Evolutionary conservation across 2,797 vertebrate species (phyloP), one percentile per base, ranked within the genome.

Genomic region (Micrastur ruficollis): DNA sequence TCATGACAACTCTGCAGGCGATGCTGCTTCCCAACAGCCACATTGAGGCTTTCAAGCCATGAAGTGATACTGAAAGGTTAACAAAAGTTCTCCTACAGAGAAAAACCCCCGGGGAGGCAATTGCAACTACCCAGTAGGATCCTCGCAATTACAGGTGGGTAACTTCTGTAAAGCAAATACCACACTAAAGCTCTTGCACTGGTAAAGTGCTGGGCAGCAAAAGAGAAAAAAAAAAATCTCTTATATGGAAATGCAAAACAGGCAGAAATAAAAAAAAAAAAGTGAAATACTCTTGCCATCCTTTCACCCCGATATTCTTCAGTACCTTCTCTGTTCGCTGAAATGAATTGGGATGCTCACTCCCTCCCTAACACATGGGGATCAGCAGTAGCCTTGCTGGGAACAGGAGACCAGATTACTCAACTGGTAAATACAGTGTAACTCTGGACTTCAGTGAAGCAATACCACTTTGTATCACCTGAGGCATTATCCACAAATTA

Each of bases 1-100:
- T 92, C 82, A 81, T 83, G 81, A 95, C 80, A 94, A 62, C 94
- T 96, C 90, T 6, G 4, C 89, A 95, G 52, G 81, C 38, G 36
- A 40, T 66, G 49, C 71, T 62, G 50, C 68, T 92, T 95, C 44
- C 70, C 23, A 67, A 72, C 66, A 76, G 70, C 23, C 36, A 32
- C 42, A 17, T 40, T 32, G 83, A 88, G 71, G 87, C 59, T 92
- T 95, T 88, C 34, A 27, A 89, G 84, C 55, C 63, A 34, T 68
- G 23, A 93, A 96, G 12, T 46, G 55, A 86, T 85, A 91, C 55
- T 82, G 78, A 74, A 90, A 96, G 76, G 42, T 68, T 92, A 92
- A 89, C 59, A 49, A 55, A 91, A 93, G 38, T 92, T 32, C 74
- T 32, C 74, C 78, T 63, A 55, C 46, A 79, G n/a, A 88, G 80